These are phyloP conservation scores for Galerucella pusilla DNA, from an alignment of 2,888 invertebrate species.

Conservation along the genomic window DNA sequence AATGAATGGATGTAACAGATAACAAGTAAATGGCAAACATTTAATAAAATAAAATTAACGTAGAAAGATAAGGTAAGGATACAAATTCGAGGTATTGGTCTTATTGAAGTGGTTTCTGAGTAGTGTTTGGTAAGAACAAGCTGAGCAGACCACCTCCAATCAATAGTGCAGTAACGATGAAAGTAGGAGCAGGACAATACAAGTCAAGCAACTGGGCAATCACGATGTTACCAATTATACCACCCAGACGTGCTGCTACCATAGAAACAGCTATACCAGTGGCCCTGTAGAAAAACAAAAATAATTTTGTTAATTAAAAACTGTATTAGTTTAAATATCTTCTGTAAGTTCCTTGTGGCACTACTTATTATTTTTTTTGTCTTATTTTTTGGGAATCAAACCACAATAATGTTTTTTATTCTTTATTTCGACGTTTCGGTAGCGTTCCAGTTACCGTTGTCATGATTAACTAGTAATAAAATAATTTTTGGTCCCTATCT, in stretches of 20 bases:
- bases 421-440: too few relatives aligned
- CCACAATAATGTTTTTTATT: too few relatives aligned
- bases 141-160: constrained; percentile 90
- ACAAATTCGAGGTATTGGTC: constrained; percentile 7
- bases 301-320: not conserved
- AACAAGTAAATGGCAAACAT: constrained; percentile 27
- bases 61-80: constrained; percentile 16
- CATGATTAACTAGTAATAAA: too few relatives aligned
- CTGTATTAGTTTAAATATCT: not conserved
- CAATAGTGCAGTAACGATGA: constrained; percentile 87
- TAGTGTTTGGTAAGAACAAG: constrained; percentile 90
- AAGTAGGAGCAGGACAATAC: constrained; percentile 92
- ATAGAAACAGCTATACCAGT: constrained; percentile 92
- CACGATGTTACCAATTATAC: constrained; percentile 88
- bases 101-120: constrained; percentile 75
- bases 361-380: too few relatives aligned
- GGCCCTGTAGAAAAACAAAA: constrained; percentile 70
- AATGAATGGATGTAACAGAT: constrained; percentile 30
- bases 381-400: too few relatives aligned
- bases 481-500: too few relatives aligned
- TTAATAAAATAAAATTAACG: constrained; percentile 19
- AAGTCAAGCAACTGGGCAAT: constrained; percentile 88
- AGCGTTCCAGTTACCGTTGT: too few relatives aligned
- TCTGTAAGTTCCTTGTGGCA: too few relatives aligned
- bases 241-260: constrained; percentile 90